A percentile compares a stretch with the other conserved stretches of the same genome.
phyloP scores from a whole-genome alignment of 2,113 vertebrate genomes.

The Prochilodus magdalenae region DNA sequence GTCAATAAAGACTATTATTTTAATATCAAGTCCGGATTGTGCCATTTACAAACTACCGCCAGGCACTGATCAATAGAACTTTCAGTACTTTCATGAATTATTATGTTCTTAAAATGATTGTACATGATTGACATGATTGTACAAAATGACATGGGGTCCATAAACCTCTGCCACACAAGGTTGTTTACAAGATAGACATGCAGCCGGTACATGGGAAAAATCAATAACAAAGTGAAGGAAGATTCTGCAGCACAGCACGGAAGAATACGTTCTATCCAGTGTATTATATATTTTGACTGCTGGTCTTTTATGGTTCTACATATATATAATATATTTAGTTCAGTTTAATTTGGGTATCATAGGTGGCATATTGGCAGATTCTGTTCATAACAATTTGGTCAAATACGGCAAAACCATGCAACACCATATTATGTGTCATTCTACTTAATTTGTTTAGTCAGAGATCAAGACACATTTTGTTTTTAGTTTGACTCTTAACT shows the following conservation, averaged over 20 bases:
- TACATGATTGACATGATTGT: constrained; percentile 2
- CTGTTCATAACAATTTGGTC: too few relatives aligned
- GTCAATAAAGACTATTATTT: constrained; percentile 12
- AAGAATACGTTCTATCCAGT: neutral
- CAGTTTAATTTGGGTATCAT: too few relatives aligned
- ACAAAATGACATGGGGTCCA: neutral
- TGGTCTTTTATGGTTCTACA: neutral
- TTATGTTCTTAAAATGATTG: neutral
- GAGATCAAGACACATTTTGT: too few relatives aligned
- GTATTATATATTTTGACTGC: neutral
- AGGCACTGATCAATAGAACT: neutral
- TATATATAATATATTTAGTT: too few relatives aligned
- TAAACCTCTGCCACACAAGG: neutral
- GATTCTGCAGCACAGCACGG: neutral
- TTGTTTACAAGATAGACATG: neutral
- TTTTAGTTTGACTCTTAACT: too few relatives aligned
- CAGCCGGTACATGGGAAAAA: neutral
- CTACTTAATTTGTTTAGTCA: too few relatives aligned
- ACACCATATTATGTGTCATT: too few relatives aligned
- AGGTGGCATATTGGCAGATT: too few relatives aligned
- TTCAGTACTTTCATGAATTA: neutral
- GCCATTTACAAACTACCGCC: neutral
- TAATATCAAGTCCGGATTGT: neutral
- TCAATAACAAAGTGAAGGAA: neutral
- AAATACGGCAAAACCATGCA: too few relatives aligned